Evolutionary conservation across 2,797 vertebrate genomes (phyloP).

Genomic region (Typhlichthys eigenmanni): DNA sequence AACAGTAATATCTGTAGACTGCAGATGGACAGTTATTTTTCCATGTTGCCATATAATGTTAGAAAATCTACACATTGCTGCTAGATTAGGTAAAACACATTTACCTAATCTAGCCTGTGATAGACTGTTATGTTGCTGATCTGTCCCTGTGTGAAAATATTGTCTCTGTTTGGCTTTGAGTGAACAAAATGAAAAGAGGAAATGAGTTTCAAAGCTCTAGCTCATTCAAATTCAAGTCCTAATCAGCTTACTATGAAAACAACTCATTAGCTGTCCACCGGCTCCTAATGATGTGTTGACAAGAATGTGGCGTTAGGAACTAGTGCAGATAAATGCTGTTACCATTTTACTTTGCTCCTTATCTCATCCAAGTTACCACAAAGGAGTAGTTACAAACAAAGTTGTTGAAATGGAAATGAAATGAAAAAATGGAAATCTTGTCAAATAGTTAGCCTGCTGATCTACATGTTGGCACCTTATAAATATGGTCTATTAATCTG

Average conservation of each 20-base stretch:
- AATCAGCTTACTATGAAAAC: constrained; percentile 77
- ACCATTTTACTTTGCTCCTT: constrained; percentile 63
- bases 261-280: constrained; percentile 72
- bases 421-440: constrained; percentile 37
- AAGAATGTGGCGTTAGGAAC: constrained; percentile 73
- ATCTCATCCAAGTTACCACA: constrained; percentile 64
- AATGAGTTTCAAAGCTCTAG: constrained; percentile 55
- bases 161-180: constrained; percentile 57
- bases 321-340: constrained; percentile 66
- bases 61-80: too few relatives aligned
- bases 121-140: constrained; percentile 24
- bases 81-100: too few relatives aligned
- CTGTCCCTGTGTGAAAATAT: constrained; percentile 60
- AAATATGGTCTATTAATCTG: constrained; percentile 6
- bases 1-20: too few relatives aligned
- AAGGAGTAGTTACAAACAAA: constrained; percentile 72
- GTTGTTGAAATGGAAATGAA: constrained; percentile 66
- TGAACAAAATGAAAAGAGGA: constrained; percentile 57
- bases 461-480: constrained; percentile 1
- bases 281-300: constrained; percentile 82
- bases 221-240: constrained; percentile 64
- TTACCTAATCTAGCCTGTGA: not conserved
- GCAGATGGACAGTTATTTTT: too few relatives aligned
- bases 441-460: not conserved
- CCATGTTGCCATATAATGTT: too few relatives aligned